A percentile compares a stretch with the other conserved stretches of the same genome.
Evolutionary conservation across 2,113 vertebrate species (phyloP).

Genomic region (Pterocles gutturalis): DNA sequence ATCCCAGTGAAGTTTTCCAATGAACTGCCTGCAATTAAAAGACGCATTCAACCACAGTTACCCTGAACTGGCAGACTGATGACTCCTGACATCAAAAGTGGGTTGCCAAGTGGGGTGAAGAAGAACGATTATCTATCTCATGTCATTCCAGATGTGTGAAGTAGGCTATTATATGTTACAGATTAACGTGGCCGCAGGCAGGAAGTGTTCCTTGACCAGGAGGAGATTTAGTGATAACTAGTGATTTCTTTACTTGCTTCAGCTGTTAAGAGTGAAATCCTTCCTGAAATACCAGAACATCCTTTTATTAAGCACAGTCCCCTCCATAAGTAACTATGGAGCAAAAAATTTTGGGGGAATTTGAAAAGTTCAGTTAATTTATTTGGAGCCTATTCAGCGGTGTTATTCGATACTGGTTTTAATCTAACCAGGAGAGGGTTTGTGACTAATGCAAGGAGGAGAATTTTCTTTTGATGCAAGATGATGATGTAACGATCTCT

Average conservation of each 20-base stretch:
- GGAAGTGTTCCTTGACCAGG: slow-evolving; percentile 27
- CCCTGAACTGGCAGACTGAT: not conserved
- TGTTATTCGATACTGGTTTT: not conserved
- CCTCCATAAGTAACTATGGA: not conserved
- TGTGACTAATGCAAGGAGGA: not conserved
- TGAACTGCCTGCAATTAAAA: not conserved
- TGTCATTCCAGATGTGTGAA: not conserved
- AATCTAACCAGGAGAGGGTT: not conserved
- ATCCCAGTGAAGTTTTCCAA: not conserved
- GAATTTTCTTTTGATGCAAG: slow-evolving; percentile 16
- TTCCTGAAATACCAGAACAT: slow-evolving; percentile 16
- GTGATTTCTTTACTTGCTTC: slow-evolving; percentile 18
- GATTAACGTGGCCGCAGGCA: not conserved
- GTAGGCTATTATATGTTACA: slow-evolving; percentile 9
- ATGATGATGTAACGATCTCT: not conserved
- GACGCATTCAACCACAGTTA: not conserved
- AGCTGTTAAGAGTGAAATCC: slow-evolving; percentile 8
- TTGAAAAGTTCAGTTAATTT: not conserved
- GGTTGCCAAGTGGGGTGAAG: not conserved
- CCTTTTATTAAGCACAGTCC: not conserved
- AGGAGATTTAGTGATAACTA: slow-evolving; percentile 31
- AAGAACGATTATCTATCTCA: not conserved
- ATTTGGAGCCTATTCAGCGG: not conserved
- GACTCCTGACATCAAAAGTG: not conserved
- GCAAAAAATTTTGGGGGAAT: not conserved